phyloP scores from a whole-genome alignment of 2,113 vertebrate genomes.

The Calidris pygmaea region DNA sequence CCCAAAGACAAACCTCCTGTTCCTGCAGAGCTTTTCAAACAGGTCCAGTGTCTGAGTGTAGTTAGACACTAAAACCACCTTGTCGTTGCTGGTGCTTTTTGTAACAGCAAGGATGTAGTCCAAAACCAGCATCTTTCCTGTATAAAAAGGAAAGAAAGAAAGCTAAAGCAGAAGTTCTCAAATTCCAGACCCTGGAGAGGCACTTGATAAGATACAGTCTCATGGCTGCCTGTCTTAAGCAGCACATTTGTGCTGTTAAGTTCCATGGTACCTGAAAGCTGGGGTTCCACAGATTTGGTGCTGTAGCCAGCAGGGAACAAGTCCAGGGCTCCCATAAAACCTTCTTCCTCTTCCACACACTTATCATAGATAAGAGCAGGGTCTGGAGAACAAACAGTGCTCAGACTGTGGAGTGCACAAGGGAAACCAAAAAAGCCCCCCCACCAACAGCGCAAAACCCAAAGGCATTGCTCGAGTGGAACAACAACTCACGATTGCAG shows the following conservation, averaged over 20 bases:
- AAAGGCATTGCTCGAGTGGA: neutral
- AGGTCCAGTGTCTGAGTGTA: slow-evolving; percentile 97
- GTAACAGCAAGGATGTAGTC: slow-evolving; percentile 96
- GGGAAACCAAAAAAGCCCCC: neutral
- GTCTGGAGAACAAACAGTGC: slow-evolving; percentile 72
- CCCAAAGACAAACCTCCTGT: slow-evolving; percentile 79
- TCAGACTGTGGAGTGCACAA: neutral
- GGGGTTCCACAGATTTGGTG: slow-evolving; percentile 88
- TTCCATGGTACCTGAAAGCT: slow-evolving; percentile 86
- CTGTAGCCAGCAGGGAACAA: slow-evolving; percentile 88
- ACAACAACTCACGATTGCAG: slow-evolving; percentile 90
- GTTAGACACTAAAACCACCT: slow-evolving; percentile 96
- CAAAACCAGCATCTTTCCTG: slow-evolving; percentile 96
- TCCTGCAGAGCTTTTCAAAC: slow-evolving; percentile 94
- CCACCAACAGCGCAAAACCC: neutral
- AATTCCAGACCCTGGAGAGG: neutral
- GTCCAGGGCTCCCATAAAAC: slow-evolving; percentile 87
- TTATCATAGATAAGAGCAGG: slow-evolving; percentile 93
- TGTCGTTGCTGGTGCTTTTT: slow-evolving; percentile 85
- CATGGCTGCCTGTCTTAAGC: neutral
- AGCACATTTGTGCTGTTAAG: neutral
- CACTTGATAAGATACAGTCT: neutral
- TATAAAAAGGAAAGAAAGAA: neutral
- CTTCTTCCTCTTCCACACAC: slow-evolving; percentile 88
- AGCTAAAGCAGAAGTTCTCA: neutral